Conservation (phyloP, 1,140 invertebrate species). For the Penaeus japonicus region DNA sequence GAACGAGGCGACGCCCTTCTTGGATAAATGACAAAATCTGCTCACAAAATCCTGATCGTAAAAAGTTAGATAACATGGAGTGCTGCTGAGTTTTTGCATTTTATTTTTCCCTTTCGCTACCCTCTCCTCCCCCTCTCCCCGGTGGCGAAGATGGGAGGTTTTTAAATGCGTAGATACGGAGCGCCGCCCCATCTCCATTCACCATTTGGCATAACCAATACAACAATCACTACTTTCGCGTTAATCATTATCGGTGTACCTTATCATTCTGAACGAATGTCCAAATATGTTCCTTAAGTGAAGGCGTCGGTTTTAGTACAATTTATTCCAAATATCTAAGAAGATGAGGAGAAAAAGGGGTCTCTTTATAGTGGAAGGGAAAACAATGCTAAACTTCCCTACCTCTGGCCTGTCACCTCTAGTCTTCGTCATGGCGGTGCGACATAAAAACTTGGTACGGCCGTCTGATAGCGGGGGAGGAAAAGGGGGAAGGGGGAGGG, state of each 20-base stretch:
- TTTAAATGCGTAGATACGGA: too few species aligned
- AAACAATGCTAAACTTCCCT: neutral
- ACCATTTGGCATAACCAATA: too few species aligned
- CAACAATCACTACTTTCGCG: too few species aligned
- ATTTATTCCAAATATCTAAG: neutral
- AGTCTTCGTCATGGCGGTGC: neutral
- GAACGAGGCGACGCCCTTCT: neutral
- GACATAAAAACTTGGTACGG: constrained; percentile 20
- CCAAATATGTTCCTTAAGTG: too few species aligned
- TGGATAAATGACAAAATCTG: constrained; percentile 33
- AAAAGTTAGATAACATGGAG: constrained; percentile 33
- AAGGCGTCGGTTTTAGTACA: too few species aligned
- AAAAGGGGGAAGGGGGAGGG: neutral
- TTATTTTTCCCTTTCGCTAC: neutral
- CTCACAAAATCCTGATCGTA: constrained; percentile 35
- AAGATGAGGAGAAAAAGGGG: neutral
- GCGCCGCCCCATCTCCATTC: too few species aligned
- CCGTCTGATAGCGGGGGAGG: constrained; percentile 2
- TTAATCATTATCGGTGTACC: too few species aligned
- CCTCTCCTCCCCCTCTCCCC: neutral
- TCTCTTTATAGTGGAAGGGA: too few species aligned
- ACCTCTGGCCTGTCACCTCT: too few species aligned
- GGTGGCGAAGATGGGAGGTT: neutral
- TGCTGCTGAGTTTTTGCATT: neutral
- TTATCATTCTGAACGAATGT: too few species aligned